Base-by-base conservation (phyloP, 2,888 invertebrate genomes). In the Pogonocherus hispidulus region DNA sequence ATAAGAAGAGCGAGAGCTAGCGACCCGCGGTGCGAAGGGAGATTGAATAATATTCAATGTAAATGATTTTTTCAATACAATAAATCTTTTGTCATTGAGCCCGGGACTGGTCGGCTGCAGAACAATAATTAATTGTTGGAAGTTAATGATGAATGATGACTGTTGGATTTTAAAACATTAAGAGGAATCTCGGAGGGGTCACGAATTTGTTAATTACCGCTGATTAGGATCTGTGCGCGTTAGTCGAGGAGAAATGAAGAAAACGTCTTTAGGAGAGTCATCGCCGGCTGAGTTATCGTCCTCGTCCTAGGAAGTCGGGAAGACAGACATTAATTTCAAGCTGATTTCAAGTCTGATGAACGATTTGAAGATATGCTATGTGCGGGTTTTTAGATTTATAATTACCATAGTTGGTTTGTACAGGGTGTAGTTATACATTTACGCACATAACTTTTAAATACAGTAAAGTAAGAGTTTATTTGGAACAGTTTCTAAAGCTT, bases 121-220 rank as follows among this genome's bases (percentile, higher is more conserved):
- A 82, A 84, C 83, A 82, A 84, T 84, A 84, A 84, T 84, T 84
- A 84, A 84, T 84, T 84, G 83, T 84, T 79, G 79, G 78, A 79
- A 80, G 81, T 82, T 84, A 84, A 84, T 84, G 84, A 84, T 84
- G 83, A 83, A 84, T 83, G 84, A 84, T 84, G 84, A 84, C 83
- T 84, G 80, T 83, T 79, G 78, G 79, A 80, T 84, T 83, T 77
- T 80, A 79, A 81, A 83, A 83, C 83, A 82, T 83, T 82, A 79
- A 83, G 76, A 80, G 67, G 79, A 80, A 79, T 80, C 81, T 78
- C 77, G 71, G 70, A 78, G 81, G 80, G 84, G 84, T 84, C 84
- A 85, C 84, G 84, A 82, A 83, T 84, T 84, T 84, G 84, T 85
- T 85, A 85, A 85, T 85, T 85, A 84, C 84, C 78, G 73, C 73